These are phyloP conservation scores for Addax nasomaculatus DNA, from an alignment of 2,113 vertebrate genomes.

Conservation along the genomic window DNA sequence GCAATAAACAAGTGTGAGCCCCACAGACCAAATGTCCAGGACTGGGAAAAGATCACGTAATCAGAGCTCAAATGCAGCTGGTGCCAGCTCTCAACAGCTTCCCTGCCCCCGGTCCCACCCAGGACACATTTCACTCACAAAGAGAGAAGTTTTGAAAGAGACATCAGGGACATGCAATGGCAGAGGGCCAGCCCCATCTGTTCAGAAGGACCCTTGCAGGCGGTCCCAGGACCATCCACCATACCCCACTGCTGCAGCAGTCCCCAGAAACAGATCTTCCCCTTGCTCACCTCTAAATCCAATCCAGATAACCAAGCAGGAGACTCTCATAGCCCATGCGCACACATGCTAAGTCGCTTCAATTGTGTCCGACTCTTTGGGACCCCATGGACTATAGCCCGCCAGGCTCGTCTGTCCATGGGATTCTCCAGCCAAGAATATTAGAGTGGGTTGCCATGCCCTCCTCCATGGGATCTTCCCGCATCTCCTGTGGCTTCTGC, in stretches of 20 bases:
- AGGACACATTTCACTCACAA: no score
- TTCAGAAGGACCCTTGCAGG: background rate
- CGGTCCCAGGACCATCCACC: background rate
- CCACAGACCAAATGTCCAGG: background rate
- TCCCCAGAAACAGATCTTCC: background rate
- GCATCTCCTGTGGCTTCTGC: background rate
- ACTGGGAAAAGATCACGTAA: background rate
- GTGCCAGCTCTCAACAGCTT: background rate
- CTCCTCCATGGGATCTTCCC: background rate
- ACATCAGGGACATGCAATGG: background rate
- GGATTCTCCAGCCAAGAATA: background rate
- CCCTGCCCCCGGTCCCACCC: background rate
- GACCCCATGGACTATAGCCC: background rate
- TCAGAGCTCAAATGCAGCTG: background rate
- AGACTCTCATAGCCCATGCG: background rate
- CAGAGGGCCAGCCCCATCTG: no score
- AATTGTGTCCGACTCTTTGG: background rate
- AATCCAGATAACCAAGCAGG: background rate
- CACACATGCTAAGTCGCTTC: background rate
- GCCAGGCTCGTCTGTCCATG: background rate
- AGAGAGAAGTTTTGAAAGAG: background rate
- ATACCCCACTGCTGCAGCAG: background rate
- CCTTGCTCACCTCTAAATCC: background rate
- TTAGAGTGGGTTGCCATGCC: background rate
- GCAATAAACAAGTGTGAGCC: background rate